These are phyloP conservation scores for Saxidomus purpurata DNA, from an alignment of 1,140 invertebrate genomes.

Conservation along the genomic window DNA sequence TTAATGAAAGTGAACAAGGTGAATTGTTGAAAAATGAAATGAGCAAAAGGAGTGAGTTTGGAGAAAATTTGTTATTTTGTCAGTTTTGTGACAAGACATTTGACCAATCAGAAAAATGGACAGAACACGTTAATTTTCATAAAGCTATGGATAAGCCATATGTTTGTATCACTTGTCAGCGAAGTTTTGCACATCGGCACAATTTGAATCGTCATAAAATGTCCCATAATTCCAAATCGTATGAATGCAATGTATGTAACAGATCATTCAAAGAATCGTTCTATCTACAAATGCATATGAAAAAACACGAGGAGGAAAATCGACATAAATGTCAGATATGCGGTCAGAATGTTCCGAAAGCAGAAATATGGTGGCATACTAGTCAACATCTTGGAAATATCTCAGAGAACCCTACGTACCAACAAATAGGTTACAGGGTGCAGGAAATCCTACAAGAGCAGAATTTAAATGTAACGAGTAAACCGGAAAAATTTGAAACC, in stretches of 20 bases:
- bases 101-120: neutral
- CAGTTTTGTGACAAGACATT: slow-evolving; percentile 8
- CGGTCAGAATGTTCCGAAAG: slow-evolving; percentile 13
- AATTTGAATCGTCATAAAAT: slow-evolving; percentile 52
- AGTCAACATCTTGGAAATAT: slow-evolving; percentile 8
- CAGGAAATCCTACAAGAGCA: slow-evolving; percentile 26
- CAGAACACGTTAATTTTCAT: neutral
- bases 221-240: slow-evolving; percentile 41
- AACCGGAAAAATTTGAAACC: neutral
- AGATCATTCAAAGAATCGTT: slow-evolving; percentile 39
- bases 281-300: slow-evolving; percentile 55
- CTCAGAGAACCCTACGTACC: slow-evolving; percentile 41
- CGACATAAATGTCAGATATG: slow-evolving; percentile 36
- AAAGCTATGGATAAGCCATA: slow-evolving; percentile 17
- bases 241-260: slow-evolving; percentile 26
- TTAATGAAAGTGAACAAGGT: neutral
- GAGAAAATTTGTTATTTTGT: slow-evolving; percentile 9
- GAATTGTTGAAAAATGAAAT: neutral
- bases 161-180: slow-evolving; percentile 7
- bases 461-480: neutral
- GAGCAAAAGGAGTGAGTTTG: neutral
- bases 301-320: slow-evolving; percentile 1
- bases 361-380: slow-evolving; percentile 9
- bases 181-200: slow-evolving; percentile 12
- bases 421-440: slow-evolving; percentile 33